Base-by-base conservation (phyloP, 2,113 vertebrate genomes). In the Lampris incognitus region DNA sequence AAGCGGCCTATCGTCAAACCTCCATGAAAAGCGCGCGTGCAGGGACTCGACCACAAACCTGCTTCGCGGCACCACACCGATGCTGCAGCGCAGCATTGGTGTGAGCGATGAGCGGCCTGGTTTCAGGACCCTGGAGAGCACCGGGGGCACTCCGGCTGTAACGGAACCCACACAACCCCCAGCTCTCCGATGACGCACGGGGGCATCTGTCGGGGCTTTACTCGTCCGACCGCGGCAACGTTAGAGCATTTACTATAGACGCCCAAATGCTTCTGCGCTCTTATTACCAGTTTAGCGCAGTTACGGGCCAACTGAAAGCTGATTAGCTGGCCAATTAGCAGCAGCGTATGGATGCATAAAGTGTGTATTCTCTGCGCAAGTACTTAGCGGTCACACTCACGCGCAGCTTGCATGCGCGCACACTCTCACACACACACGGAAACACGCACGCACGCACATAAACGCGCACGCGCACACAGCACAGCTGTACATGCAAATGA, bases 111-210 rank as follows among this genome's bases (percentile, higher is more conserved):
- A 24, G 24, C 24, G 41, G 44, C 66, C 73, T 79, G 8, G 51
- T 65, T 91, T 89, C 87, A 92, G 89, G 46, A 91, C 91, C 88
- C 72, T 1, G 81, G 89, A 86, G 77, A 93, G 89, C 76, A 79
- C 80, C 24, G 24, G 24, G 24, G 24, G 24, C 24, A 24, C 24
- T 24, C 24, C 24, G 24, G 24, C 24, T 24, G 24, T 24, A 24
- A 24, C 24, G 24, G 24, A 24, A 24, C 24, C 24, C 24, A 24
- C 24, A 24, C 24, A 24, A 24, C 24, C 24, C 24, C 24, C 24
- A 24, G 24, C 24, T 24, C 24, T 24, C 24, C 24, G 24, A 24
- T 24, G 24, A 24, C 24, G 24, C 24, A 24, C 24, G 24, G 24
- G 24, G 24, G 78, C 84, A 88, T 83, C 84, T 80, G 76, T 52